Conservation (phyloP, 2,113 vertebrate genomes). For the Plectropomus leopardus region DNA sequence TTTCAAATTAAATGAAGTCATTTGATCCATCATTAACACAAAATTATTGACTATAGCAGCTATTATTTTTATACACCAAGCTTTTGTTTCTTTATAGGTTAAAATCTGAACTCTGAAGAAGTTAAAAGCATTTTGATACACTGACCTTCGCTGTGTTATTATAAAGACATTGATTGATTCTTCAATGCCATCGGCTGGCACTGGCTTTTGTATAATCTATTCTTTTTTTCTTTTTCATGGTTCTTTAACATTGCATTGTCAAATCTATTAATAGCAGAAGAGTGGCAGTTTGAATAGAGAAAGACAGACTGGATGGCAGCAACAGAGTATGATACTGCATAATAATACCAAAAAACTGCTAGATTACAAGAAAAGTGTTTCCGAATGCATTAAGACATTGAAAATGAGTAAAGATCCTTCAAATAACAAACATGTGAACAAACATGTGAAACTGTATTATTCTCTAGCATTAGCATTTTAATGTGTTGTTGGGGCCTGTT, state of each 20-base stretch:
- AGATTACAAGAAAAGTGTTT: slow-evolving; percentile 4
- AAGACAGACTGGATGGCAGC: not conserved
- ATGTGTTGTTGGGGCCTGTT: not conserved
- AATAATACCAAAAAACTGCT: not conserved
- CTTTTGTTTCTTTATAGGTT: not conserved
- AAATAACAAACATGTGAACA: not conserved
- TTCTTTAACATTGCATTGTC: slow-evolving; percentile 6
- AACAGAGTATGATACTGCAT: not conserved
- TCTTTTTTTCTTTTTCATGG: not conserved
- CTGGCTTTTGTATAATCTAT: not conserved
- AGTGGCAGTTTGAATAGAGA: slow-evolving; percentile 1
- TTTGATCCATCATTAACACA: no score
- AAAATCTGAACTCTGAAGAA: not conserved
- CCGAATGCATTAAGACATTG: not conserved
- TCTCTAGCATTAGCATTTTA: not conserved
- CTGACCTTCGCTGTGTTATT: not conserved
- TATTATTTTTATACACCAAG: not conserved
- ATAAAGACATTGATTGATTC: not conserved
- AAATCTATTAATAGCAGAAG: slow-evolving; percentile 17
- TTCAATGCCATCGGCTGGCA: not conserved
- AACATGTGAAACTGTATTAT: no score
- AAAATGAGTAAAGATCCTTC: not conserved
- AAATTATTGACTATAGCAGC: not conserved
- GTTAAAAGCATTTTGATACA: not conserved
- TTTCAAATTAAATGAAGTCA: not conserved